These are phyloP conservation scores for Phainopepla nitens DNA, from an alignment of 2,113 vertebrate species.

Conservation along the genomic window DNA sequence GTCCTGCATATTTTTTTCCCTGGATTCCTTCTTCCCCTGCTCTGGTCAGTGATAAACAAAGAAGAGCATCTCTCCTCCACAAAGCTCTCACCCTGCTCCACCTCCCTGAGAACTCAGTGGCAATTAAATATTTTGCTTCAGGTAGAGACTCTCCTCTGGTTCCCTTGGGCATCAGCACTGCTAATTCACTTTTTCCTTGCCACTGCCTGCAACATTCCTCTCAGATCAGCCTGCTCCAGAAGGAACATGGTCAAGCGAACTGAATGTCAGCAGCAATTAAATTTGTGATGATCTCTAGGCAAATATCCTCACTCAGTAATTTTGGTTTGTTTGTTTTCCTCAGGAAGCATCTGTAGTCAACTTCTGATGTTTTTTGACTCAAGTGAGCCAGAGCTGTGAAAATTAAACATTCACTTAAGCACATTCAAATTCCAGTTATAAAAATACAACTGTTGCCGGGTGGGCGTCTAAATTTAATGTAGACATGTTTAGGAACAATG, in stretches of 20 bases:
- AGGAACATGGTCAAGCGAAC: neutral
- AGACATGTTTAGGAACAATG: neutral
- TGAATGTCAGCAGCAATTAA: neutral
- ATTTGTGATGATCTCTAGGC: neutral
- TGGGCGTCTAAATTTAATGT: neutral
- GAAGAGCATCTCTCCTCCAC: neutral
- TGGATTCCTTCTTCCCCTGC: neutral
- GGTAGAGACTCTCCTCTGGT: neutral
- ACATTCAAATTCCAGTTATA: neutral
- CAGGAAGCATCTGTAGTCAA: neutral
- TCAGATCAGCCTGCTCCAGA: neutral
- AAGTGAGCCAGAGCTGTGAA: neutral
- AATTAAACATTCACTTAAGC: neutral
- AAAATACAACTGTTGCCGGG: neutral
- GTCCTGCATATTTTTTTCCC: neutral
- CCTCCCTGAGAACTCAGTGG: neutral
- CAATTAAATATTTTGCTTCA: neutral
- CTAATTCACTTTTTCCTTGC: neutral
- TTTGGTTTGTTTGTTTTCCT: neutral
- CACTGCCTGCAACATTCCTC: neutral
- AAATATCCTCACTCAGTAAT: neutral
- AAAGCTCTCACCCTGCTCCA: neutral
- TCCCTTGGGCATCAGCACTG: neutral
- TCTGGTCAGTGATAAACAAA: neutral
- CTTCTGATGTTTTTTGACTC: neutral